phyloP scores from a whole-genome alignment of 2,113 vertebrate genomes.

The Prinia subflava region DNA sequence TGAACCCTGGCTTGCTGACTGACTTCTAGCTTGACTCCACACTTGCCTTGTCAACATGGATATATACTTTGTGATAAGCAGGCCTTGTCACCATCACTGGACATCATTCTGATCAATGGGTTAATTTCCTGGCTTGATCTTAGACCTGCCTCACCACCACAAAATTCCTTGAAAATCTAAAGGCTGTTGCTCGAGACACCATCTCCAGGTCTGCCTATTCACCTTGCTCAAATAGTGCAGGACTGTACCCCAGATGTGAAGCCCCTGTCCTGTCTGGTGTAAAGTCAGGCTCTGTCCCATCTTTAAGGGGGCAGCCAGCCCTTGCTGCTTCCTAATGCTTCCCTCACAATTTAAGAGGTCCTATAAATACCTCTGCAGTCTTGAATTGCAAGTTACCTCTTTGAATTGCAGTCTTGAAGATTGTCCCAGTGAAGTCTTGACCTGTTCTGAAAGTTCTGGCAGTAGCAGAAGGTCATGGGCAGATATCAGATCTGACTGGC shows the following conservation, averaged over 20 bases:
- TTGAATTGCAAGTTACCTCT: neutral
- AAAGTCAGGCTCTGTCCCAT: neutral
- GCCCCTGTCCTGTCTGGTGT: neutral
- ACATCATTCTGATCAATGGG: neutral
- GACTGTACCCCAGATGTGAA: neutral
- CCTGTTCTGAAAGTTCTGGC: neutral
- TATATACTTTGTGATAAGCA: neutral
- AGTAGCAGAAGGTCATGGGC: neutral
- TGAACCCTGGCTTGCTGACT: neutral
- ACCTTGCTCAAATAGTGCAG: neutral
- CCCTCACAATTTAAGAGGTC: neutral
- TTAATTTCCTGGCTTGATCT: neutral
- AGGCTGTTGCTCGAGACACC: neutral
- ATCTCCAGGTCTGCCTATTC: neutral
- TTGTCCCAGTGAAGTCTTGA: neutral
- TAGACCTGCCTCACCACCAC: neutral
- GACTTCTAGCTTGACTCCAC: neutral
- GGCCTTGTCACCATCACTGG: neutral
- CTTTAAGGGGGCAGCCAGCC: neutral
- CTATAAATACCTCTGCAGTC: neutral
- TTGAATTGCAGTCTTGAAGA: neutral
- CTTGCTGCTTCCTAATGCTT: neutral
- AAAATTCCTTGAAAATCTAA: neutral
- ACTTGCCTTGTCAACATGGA: neutral
- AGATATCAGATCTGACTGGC: neutral